These are phyloP conservation scores for Heliconius charithonia DNA, from an alignment of 2,888 invertebrate species.

Conservation along the genomic window DNA sequence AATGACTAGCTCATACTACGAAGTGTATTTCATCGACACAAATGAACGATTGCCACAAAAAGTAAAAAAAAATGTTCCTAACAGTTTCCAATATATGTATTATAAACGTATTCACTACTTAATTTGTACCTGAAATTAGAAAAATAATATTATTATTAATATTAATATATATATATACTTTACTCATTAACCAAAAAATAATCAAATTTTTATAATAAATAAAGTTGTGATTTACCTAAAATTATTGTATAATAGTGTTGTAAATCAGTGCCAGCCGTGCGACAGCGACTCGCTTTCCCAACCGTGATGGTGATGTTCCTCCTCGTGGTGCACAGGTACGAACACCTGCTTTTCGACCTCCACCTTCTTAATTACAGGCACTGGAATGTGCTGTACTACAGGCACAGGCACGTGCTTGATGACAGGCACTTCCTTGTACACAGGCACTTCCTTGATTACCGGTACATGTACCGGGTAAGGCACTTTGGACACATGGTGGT, in stretches of 20 bases:
- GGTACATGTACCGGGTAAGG: slow-evolving; percentile 74
- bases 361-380: slow-evolving; percentile 71
- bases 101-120: slow-evolving; percentile 32
- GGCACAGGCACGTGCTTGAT: slow-evolving; percentile 74
- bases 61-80: background rate
- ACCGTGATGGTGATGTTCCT: slow-evolving; percentile 65
- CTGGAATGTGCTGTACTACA: slow-evolving; percentile 69
- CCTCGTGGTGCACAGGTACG: slow-evolving; percentile 66
- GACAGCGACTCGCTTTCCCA: slow-evolving; percentile 79
- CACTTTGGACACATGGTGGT: slow-evolving; percentile 78
- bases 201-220: background rate
- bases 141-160: background rate
- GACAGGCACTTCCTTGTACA: slow-evolving; percentile 75
- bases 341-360: slow-evolving; percentile 75
- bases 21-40: background rate
- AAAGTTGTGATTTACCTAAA: slow-evolving; percentile 61
- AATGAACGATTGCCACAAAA: slow-evolving; percentile 7
- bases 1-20: slow-evolving; percentile 23
- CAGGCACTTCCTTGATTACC: slow-evolving; percentile 75
- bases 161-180: background rate
- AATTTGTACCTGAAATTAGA: slow-evolving; percentile 42
- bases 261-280: slow-evolving; percentile 79
- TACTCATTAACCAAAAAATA: background rate
- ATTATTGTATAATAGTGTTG: slow-evolving; percentile 47
- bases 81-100: background rate